These are phyloP conservation scores for Hoplias malabaricus DNA, from an alignment of 2,113 vertebrate species.

Conservation along the genomic window DNA sequence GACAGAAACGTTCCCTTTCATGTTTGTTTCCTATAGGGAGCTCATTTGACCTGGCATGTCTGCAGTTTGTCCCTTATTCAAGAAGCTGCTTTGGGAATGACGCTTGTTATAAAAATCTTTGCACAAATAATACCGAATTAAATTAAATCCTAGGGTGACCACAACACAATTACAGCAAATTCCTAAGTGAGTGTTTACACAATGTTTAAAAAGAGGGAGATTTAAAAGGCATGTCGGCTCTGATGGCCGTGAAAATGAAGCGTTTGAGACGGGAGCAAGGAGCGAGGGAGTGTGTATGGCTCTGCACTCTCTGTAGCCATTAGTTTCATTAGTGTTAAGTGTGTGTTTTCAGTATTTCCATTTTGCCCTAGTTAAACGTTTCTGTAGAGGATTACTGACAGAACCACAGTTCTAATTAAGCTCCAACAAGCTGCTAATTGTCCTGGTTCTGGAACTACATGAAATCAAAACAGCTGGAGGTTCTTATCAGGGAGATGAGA, in stretches of 20 bases:
- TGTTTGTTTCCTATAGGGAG: neutral
- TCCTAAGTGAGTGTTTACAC: neutral
- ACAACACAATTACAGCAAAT: neutral
- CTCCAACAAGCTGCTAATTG: slow-evolving; percentile 39
- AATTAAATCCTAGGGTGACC: neutral
- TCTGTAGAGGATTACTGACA: slow-evolving; percentile 36
- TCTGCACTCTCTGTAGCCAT: slow-evolving; percentile 37
- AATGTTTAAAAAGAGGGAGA: neutral
- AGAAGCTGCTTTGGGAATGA: neutral
- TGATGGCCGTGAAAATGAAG: neutral
- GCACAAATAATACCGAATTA: neutral
- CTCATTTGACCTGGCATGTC: too few relatives aligned
- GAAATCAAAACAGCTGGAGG: slow-evolving; percentile 26
- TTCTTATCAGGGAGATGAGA: slow-evolving; percentile 8
- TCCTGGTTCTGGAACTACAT: slow-evolving; percentile 26
- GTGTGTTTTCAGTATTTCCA: slow-evolving; percentile 32
- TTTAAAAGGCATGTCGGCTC: neutral
- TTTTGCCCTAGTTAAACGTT: slow-evolving; percentile 27
- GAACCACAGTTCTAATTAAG: slow-evolving; percentile 43
- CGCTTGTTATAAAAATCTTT: neutral
- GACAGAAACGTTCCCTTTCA: too few relatives aligned
- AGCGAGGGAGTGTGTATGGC: slow-evolving; percentile 34
- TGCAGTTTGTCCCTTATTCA: too few relatives aligned
- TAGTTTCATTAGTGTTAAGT: slow-evolving; percentile 35
- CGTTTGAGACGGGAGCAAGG: neutral